Evolutionary conservation across 2,797 vertebrate species (phyloP), one percentile per base, ranked within the genome.

Genomic region (Tenualosa ilisha): DNA sequence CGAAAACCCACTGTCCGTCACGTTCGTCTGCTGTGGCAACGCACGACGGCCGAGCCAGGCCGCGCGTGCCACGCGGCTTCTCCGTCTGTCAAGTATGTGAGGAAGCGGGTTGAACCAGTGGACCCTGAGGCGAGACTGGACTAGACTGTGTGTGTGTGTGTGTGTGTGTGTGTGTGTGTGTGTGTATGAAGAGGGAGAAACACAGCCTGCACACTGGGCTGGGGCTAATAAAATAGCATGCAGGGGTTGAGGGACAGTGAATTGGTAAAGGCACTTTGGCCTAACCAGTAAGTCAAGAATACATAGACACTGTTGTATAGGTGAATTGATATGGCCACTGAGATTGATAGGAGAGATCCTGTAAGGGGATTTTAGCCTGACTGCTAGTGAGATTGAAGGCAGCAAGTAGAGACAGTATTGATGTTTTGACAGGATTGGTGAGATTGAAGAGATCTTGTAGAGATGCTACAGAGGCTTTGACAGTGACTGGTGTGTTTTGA

Each of bases 101-200:
- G 63, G 63, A 65, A 31, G 24, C 3, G 63, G 8, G 9, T 13
- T 65, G 26, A 26, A 26, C 24, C 63, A 31, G 63, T 3, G 24
- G 63, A 31, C 24, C 11, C 63, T 65, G 63, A 65, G 63, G 11
- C 9, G 26, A 31, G 89, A 53, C 15, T 13, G 15, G 12, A 13
- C 12, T 0, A 53, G 13, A 13, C 11, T 53, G 51, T 53, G 51
- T 53, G 51, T 53, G 51, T 53, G 51, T 53, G 51, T 63, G 59
- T 24, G 59, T 85, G 89, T 89, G 84, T 88, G 88, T 68, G 3
- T 4, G 7, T 61, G 59, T 63, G 59, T 24, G 59, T 85, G 89
- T 89, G 84, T 88, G 88, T 68, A 7, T 4, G 7, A 46, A 46
- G 3, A 46, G 46, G 46, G 46, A 46, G 46, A 46, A 46, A 46